Percentiles rank a stretch among this genome's conserved stretches.
phyloP scores from a whole-genome alignment of 2,113 vertebrate genomes.

The Nannospalax galili region DNA sequence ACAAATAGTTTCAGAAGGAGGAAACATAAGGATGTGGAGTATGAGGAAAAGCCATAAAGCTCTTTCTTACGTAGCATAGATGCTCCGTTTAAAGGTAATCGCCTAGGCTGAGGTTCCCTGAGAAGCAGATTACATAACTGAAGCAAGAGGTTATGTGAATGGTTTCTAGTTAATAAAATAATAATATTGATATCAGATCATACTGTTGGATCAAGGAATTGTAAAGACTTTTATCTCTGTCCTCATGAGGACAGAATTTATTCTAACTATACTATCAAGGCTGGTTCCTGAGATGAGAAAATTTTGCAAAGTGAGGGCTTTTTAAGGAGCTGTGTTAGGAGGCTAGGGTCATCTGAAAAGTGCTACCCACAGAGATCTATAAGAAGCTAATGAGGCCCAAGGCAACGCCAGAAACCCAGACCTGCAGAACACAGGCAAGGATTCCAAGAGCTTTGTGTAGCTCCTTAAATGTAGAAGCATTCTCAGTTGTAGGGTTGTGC shows the following conservation, averaged over 20 bases:
- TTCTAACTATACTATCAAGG: slow-evolving; percentile 23
- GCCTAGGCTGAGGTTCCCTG: slow-evolving; percentile 18
- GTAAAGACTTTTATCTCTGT: slow-evolving; percentile 26
- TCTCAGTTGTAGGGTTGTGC: background rate
- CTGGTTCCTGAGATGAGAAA: slow-evolving; percentile 8
- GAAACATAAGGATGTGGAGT: slow-evolving; percentile 50
- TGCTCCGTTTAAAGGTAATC: slow-evolving; percentile 56
- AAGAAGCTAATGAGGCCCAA: background rate
- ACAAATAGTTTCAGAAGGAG: slow-evolving; percentile 65
- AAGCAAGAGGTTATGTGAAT: background rate
- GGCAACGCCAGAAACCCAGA: background rate
- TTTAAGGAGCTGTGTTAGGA: background rate
- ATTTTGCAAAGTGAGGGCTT: slow-evolving; percentile 23
- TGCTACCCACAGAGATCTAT: background rate
- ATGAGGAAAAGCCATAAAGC: slow-evolving; percentile 56
- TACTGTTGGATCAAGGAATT: slow-evolving; percentile 49
- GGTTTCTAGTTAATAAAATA: slow-evolving; percentile 33
- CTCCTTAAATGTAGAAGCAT: background rate
- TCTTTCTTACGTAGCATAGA: slow-evolving; percentile 15
- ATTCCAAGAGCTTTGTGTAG: slow-evolving; percentile 1
- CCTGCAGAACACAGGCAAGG: background rate
- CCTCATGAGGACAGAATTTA: background rate
- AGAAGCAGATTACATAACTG: slow-evolving; percentile 49
- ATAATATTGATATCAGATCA: slow-evolving; percentile 40
- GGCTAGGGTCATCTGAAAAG: slow-evolving; percentile 26